Conservation (phyloP, 2,888 invertebrate genomes). For the Drosophila multiciliata region DNA sequence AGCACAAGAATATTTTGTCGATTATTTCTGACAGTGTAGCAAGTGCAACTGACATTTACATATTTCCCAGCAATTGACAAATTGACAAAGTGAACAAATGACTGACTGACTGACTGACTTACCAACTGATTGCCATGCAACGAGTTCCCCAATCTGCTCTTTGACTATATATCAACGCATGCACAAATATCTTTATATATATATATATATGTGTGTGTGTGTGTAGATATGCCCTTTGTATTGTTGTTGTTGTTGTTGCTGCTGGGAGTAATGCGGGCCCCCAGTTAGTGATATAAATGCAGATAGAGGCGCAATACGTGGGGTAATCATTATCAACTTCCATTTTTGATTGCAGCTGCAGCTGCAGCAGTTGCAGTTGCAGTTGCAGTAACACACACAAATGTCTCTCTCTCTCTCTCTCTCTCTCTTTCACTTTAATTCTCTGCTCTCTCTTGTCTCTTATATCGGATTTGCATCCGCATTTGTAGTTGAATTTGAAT, state of each 20-base stretch:
- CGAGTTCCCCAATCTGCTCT: constrained; percentile 46
- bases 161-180: constrained; percentile 45
- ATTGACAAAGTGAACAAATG: constrained; percentile 33
- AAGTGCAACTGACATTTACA: neutral
- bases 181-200: neutral
- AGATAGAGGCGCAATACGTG: constrained; percentile 30
- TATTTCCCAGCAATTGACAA: constrained; percentile 26
- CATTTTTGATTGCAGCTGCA: constrained; percentile 41
- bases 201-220: too few relatives aligned
- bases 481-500: neutral
- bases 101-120: constrained; percentile 35
- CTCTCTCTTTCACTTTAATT: neutral
- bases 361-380: constrained; percentile 19
- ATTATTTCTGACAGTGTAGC: neutral
- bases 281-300: constrained; percentile 33
- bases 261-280: constrained; percentile 47
- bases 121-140: constrained; percentile 52
- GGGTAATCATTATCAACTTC: constrained; percentile 38
- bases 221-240: neutral
- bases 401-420: neutral
- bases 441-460: neutral
- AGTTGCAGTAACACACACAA: constrained; percentile 34
- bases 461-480: constrained; percentile 3
- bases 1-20: neutral
- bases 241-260: constrained; percentile 7